A percentile compares a stretch with the other conserved stretches of the same genome.
These are phyloP conservation scores for Euschistus heros DNA, from an alignment of 1,140 invertebrate genomes.

Conservation along the genomic window DNA sequence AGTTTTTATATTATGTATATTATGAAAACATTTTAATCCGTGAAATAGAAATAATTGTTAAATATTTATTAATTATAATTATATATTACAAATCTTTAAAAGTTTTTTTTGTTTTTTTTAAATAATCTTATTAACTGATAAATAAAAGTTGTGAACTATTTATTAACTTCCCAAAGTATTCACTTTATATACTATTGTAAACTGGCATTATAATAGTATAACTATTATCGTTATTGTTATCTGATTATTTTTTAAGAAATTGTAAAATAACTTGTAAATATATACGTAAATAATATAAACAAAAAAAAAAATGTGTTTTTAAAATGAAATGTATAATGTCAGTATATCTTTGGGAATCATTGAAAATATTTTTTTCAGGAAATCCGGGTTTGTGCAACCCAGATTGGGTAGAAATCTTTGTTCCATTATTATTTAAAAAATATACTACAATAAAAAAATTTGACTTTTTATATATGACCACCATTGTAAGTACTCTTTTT, in stretches of 20 bases:
- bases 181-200: too few relatives aligned
- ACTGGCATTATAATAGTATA: too few relatives aligned
- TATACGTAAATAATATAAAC: too few relatives aligned
- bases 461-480: neutral
- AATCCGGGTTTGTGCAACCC: conserved; percentile 8
- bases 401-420: conserved; percentile 12
- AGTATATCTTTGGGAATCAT: conserved; percentile 1
- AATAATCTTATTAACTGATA: too few relatives aligned
- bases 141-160: too few relatives aligned
- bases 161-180: too few relatives aligned
- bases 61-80: neutral
- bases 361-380: neutral
- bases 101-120: neutral
- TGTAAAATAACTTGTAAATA: too few relatives aligned
- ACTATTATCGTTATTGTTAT: too few relatives aligned
- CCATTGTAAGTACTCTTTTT: neutral
- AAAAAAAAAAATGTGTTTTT: too few relatives aligned
- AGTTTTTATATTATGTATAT: neutral
- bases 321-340: too few relatives aligned
- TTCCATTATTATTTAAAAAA: neutral
- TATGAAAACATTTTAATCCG: conserved; percentile 3
- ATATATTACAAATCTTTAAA: neutral
- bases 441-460: neutral
- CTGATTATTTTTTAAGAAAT: too few relatives aligned
- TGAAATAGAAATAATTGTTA: conserved; percentile 1